A percentile compares a stretch with the other conserved stretches of the same genome.
These are phyloP conservation scores for Sipha flava DNA, from an alignment of 1,140 invertebrate species.

Conservation along the genomic window DNA sequence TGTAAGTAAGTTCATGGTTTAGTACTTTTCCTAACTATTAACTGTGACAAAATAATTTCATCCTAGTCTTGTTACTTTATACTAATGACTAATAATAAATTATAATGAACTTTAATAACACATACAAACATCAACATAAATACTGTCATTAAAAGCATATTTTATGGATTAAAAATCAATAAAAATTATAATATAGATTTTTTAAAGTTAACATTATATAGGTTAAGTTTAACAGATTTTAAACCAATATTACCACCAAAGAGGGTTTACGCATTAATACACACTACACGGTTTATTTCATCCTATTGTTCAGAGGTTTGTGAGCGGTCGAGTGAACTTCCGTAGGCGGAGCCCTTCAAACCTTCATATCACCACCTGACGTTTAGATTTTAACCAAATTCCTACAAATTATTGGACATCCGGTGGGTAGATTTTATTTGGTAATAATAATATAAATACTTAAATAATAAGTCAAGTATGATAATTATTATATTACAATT, in stretches of 20 bases:
- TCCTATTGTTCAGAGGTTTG: background rate
- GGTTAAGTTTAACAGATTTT: background rate
- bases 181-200: no score
- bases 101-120: no score
- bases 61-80: background rate
- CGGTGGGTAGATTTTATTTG: background rate
- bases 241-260: background rate
- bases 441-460: background rate
- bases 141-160: no score
- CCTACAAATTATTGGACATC: background rate
- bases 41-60: background rate
- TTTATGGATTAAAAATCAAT: no score
- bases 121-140: no score
- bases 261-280: background rate
- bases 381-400: constrained; percentile 7
- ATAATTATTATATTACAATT: no score
- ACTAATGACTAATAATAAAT: no score
- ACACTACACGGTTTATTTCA: background rate
- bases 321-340: constrained; percentile 28
- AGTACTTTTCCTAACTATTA: background rate
- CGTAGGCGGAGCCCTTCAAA: constrained; percentile 10
- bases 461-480: background rate
- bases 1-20: background rate
- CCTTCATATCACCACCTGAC: constrained; percentile 14
- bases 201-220: background rate